These are phyloP conservation scores for Bombus waltoni DNA, from an alignment of 1,140 invertebrate genomes.

Conservation along the genomic window DNA sequence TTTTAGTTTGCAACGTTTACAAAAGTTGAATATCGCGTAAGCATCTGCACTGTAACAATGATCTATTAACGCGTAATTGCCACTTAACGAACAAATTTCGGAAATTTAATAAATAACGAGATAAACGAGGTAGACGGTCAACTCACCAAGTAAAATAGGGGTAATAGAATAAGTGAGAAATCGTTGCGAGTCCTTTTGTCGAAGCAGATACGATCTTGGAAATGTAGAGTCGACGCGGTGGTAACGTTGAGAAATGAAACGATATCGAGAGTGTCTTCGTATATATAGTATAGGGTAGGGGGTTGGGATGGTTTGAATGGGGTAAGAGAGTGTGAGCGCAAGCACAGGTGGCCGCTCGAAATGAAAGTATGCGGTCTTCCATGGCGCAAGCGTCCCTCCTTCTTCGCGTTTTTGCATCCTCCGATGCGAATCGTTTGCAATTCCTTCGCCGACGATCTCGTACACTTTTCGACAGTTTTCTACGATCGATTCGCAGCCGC, in stretches of 20 bases:
- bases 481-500: slow-evolving; percentile 2
- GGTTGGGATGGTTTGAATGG: slow-evolving; percentile 52
- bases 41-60: no score
- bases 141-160: neutral
- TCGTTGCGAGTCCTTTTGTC: neutral
- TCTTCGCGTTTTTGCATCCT: slow-evolving; percentile 12
- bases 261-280: slow-evolving; percentile 59
- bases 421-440: neutral
- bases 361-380: slow-evolving; percentile 41
- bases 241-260: slow-evolving; percentile 70
- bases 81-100: no score
- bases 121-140: neutral
- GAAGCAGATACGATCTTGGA: neutral
- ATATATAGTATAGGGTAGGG: slow-evolving; percentile 68
- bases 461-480: neutral
- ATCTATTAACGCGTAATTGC: no score
- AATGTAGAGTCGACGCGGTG: slow-evolving; percentile 46
- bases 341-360: slow-evolving; percentile 62
- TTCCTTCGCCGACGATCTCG: neutral
- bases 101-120: neutral
- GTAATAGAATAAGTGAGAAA: neutral
- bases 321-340: slow-evolving; percentile 52
- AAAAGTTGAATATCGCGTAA: no score
- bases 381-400: slow-evolving; percentile 59
- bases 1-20: no score